Conservation (phyloP, 2,797 vertebrate genomes). For the Notolabrus celidotus region DNA sequence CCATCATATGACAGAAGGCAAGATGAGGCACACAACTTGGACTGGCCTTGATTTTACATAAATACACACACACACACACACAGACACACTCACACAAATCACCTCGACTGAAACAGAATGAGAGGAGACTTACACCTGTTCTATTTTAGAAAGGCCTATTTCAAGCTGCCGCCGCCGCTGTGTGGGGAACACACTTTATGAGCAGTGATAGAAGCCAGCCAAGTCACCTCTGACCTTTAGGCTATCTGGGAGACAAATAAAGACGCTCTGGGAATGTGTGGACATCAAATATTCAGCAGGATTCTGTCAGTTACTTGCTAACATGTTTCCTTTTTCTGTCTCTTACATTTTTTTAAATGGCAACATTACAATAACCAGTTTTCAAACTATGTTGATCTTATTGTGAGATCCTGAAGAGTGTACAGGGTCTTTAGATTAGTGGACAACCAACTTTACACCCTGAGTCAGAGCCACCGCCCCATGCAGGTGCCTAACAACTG, state of each 20-base stretch:
- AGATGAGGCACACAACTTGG: slow-evolving; percentile 12
- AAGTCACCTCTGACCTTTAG: slow-evolving; percentile 76
- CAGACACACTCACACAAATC: slow-evolving; percentile 19
- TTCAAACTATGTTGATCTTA: too few species aligned
- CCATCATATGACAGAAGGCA: slow-evolving; percentile 21
- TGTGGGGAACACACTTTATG: slow-evolving; percentile 62
- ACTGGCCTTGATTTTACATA: neutral
- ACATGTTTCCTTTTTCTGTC: neutral
- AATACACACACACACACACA: slow-evolving; percentile 15
- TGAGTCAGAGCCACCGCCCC: too few species aligned
- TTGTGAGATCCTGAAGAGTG: too few species aligned
- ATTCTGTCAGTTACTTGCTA: slow-evolving; percentile 6
- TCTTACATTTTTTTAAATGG: too few species aligned
- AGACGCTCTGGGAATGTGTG: slow-evolving; percentile 29
- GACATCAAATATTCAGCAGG: slow-evolving; percentile 14
- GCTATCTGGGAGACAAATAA: slow-evolving; percentile 61
- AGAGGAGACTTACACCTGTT: slow-evolving; percentile 66
- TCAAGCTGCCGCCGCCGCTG: slow-evolving; percentile 50
- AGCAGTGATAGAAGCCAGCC: slow-evolving; percentile 67
- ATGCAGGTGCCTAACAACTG: too few species aligned
- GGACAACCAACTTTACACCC: too few species aligned
- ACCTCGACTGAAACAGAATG: slow-evolving; percentile 55
- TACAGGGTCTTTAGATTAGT: too few species aligned
- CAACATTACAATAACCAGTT: too few species aligned
- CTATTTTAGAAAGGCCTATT: slow-evolving; percentile 77